phyloP scores from a whole-genome alignment of 2,888 invertebrate genomes.

The Nomada goodeniana region DNA sequence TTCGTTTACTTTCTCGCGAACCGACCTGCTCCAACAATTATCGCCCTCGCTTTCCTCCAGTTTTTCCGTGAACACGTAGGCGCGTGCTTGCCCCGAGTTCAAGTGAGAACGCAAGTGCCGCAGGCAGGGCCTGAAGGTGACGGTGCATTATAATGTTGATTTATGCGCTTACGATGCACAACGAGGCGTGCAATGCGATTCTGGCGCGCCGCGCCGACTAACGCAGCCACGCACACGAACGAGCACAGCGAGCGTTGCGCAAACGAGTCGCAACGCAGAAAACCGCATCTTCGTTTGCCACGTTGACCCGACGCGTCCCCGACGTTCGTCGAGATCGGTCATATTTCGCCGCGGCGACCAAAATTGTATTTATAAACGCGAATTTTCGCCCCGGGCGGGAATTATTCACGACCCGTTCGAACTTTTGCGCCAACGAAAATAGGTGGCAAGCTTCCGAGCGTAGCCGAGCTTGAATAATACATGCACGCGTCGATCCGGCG shows the following conservation, averaged over 20 bases:
- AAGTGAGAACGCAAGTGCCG: conserved; percentile 50
- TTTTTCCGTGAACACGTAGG: conserved; percentile 20
- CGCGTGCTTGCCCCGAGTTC: background rate
- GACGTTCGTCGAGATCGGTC: conserved; percentile 32
- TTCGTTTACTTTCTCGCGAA: too few relatives aligned
- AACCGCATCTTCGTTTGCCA: conserved; percentile 40
- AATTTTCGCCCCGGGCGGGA: background rate
- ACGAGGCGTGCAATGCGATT: conserved; percentile 58
- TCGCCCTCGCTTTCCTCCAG: too few relatives aligned
- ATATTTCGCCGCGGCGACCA: conserved; percentile 15
- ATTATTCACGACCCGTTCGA: background rate
- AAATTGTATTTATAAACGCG: background rate
- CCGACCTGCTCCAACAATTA: too few relatives aligned
- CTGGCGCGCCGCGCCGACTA: conserved; percentile 25
- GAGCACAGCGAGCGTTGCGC: conserved; percentile 55
- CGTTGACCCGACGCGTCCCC: background rate
- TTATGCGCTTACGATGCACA: conserved; percentile 61
- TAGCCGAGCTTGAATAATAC: too few relatives aligned
- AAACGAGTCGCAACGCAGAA: conserved; percentile 39
- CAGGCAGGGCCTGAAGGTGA: conserved; percentile 44
- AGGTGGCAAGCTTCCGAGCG: background rate
- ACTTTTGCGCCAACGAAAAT: background rate
- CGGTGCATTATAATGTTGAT: conserved; percentile 63
- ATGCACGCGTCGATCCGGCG: too few relatives aligned
- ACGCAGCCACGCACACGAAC: conserved; percentile 42